Evolutionary conservation across 1,140 invertebrate genomes (phyloP).

Genomic region (Scaptomyza pallida): DNA sequence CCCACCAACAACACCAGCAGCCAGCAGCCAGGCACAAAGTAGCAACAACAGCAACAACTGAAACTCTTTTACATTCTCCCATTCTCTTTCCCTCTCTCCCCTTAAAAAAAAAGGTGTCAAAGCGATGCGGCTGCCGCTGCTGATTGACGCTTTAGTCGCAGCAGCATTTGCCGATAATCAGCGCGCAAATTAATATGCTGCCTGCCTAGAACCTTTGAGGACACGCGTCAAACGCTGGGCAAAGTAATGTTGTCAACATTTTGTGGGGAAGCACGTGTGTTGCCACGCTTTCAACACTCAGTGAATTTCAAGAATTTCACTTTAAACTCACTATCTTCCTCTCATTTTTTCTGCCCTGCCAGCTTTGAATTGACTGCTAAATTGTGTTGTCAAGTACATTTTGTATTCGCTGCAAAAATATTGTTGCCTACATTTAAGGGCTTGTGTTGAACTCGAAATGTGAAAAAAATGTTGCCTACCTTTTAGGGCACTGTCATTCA

Average conservation of each 20-base stretch:
- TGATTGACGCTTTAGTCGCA: constrained; percentile 36
- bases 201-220: not conserved
- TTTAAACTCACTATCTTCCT: not conserved
- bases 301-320: not conserved
- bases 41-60: constrained; percentile 12
- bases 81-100: not conserved
- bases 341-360: not conserved
- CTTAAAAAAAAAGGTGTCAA: constrained; percentile 32
- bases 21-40: constrained; percentile 12
- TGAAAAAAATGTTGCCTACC: constrained; percentile 33
- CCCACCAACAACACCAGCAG: constrained; percentile 37
- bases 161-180: constrained; percentile 36
- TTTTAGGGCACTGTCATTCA: constrained; percentile 47
- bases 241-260: constrained; percentile 30
- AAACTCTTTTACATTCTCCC: not conserved
- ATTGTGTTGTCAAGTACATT: not conserved
- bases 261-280: constrained; percentile 12
- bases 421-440: constrained; percentile 10
- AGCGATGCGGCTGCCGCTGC: constrained; percentile 20
- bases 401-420: not conserved
- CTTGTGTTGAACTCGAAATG: constrained; percentile 4
- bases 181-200: constrained; percentile 12
- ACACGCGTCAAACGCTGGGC: constrained; percentile 7
- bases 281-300: not conserved
- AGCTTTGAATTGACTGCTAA: not conserved